These are phyloP conservation scores for Quadroppia sp. DNA, from an alignment of 2,888 invertebrate genomes.

Conservation along the genomic window DNA sequence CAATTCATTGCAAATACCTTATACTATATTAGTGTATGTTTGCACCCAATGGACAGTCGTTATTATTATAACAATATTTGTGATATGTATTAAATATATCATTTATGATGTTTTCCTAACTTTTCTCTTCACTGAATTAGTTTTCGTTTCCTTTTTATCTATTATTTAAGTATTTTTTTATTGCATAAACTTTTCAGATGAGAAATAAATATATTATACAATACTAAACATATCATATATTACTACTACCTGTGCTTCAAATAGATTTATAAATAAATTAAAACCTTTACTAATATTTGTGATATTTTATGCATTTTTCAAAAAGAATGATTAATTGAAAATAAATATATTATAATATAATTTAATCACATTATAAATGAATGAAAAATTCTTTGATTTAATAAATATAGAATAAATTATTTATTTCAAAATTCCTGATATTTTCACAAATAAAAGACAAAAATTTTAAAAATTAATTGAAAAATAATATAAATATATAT, in stretches of 20 bases:
- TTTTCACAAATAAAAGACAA: no score
- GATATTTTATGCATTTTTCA: not conserved
- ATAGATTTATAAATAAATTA: not conserved
- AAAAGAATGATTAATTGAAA: not conserved
- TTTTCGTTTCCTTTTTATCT: conserved; percentile 22
- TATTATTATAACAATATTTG: conserved; percentile 18
- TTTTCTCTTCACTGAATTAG: conserved; percentile 19
- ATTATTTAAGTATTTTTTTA: conserved; percentile 33
- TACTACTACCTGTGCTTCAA: conserved; percentile 1
- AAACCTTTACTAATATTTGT: not conserved
- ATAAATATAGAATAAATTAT: no score
- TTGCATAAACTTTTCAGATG: conserved; percentile 2
- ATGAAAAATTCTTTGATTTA: no score
- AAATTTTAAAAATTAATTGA: no score
- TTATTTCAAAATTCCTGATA: no score
- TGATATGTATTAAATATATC: conserved; percentile 25
- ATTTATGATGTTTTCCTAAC: conserved; percentile 30
- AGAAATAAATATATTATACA: not conserved
- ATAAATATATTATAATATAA: not conserved
- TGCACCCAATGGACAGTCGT: conserved; percentile 11
- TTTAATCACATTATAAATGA: no score
- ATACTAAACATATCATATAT: no score
- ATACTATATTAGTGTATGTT: not conserved
- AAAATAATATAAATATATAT: no score
- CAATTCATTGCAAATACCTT: conserved; percentile 2